These are phyloP conservation scores for Amblyornis subalaris DNA, from an alignment of 2,113 vertebrate genomes.

Conservation along the genomic window DNA sequence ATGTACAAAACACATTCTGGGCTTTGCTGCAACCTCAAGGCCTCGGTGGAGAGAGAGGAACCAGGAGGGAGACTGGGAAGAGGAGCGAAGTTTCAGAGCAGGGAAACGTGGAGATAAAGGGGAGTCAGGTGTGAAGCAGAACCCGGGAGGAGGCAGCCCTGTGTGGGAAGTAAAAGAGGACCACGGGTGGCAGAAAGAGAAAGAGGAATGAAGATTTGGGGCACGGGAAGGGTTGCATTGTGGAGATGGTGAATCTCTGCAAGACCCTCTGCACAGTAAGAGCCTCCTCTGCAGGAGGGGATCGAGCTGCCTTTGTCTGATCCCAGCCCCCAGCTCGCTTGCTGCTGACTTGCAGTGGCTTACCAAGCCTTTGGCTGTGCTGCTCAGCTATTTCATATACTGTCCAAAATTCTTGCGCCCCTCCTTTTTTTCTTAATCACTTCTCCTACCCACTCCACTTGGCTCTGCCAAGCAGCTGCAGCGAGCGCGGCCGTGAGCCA, in stretches of 20 bases:
- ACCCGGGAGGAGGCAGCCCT: not conserved
- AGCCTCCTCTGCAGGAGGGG: not conserved
- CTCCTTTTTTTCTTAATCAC: not conserved
- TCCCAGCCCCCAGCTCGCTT: not conserved
- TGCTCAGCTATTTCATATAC: not conserved
- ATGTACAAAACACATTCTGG: not conserved
- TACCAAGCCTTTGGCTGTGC: not conserved
- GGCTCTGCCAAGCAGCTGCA: conserved; percentile 29
- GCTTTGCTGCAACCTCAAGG: not conserved
- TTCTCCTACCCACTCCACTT: not conserved
- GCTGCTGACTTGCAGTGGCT: not conserved
- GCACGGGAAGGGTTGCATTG: not conserved
- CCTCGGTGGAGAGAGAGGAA: not conserved
- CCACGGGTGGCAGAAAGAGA: not conserved
- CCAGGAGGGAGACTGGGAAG: not conserved
- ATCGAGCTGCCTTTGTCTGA: not conserved
- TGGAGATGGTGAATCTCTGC: not conserved
- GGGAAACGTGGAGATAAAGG: not conserved
- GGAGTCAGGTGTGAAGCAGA: not conserved
- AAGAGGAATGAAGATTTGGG: not conserved
- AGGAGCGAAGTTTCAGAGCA: not conserved
- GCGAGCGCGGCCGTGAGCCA: not conserved
- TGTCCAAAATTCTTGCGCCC: not conserved
- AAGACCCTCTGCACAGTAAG: not conserved
- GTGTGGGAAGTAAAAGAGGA: not conserved